phyloP scores from a whole-genome alignment of 2,113 vertebrate genomes.

The Chrysemys picta region DNA sequence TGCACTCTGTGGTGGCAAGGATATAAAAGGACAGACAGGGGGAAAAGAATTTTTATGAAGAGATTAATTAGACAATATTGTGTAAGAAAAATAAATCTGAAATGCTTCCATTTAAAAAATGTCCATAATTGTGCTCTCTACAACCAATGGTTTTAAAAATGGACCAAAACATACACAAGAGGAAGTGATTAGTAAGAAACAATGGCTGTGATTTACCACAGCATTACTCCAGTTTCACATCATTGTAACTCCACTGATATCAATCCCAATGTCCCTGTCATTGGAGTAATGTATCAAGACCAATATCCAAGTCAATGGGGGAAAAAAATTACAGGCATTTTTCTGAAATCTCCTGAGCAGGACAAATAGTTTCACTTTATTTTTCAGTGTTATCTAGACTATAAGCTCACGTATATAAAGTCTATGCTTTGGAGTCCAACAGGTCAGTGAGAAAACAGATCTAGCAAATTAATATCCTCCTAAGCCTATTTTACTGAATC shows the following conservation, averaged over 20 bases:
- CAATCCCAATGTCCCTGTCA: background rate
- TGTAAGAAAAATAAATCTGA: conserved; percentile 47
- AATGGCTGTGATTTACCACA: background rate
- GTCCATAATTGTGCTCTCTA: conserved; percentile 41
- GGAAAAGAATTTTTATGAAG: conserved; percentile 43
- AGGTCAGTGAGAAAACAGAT: conserved; percentile 45
- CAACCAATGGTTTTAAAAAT: conserved; percentile 1
- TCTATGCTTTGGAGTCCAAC: conserved; percentile 40
- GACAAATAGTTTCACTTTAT: background rate
- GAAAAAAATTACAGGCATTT: background rate
- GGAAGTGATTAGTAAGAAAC: conserved; percentile 52
- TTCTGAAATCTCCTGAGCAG: conserved; percentile 16
- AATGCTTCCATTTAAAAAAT: conserved; percentile 32
- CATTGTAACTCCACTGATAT: background rate
- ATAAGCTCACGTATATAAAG: background rate
- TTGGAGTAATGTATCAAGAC: background rate
- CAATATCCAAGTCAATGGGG: fast-evolving
- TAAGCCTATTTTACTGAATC: background rate
- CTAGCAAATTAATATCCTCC: background rate
- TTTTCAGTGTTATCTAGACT: background rate
- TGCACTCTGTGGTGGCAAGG: conserved; percentile 2
- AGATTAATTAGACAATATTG: conserved; percentile 54
- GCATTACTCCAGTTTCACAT: conserved; percentile 28
- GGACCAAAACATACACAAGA: conserved; percentile 3
- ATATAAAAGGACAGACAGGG: conserved; percentile 1